Conservation (phyloP, 2,113 vertebrate genomes). For the Cyphomyrus discorhynchus region DNA sequence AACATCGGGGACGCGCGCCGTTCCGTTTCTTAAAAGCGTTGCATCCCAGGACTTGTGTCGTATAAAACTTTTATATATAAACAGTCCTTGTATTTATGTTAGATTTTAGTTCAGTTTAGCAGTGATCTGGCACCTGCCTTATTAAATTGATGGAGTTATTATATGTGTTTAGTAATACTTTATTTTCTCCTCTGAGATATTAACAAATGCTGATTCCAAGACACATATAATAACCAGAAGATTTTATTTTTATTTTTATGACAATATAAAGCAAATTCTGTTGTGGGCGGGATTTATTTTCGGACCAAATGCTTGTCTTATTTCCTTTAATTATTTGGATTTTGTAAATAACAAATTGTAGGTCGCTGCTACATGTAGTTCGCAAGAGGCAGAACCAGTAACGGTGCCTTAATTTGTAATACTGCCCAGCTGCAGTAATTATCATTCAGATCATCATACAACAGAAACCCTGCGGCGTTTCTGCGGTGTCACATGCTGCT, state of each 20-base stretch:
- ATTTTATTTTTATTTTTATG: neutral
- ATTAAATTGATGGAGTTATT: neutral
- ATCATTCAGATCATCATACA: neutral
- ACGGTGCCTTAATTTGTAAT: neutral
- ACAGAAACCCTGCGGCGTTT: neutral
- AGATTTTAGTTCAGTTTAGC: neutral
- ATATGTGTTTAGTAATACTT: neutral
- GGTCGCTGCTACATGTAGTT: neutral
- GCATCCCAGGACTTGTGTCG: neutral
- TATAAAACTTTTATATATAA: neutral
- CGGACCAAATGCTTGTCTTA: neutral
- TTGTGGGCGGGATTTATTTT: neutral
- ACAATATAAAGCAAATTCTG: neutral
- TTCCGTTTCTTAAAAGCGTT: slow-evolving; percentile 17
- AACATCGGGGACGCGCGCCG: slow-evolving; percentile 28
- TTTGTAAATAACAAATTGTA: neutral
- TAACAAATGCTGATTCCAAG: neutral
- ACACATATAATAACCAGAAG: neutral
- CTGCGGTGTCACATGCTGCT: neutral
- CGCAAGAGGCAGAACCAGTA: neutral
- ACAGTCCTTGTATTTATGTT: neutral
- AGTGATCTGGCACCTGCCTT: neutral
- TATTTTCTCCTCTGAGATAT: neutral
- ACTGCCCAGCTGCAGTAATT: neutral
- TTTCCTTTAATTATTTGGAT: neutral